Evolutionary conservation across 92 coral and sea anemone genomes (phyloP).

Genomic region (Actinostola sp.): DNA sequence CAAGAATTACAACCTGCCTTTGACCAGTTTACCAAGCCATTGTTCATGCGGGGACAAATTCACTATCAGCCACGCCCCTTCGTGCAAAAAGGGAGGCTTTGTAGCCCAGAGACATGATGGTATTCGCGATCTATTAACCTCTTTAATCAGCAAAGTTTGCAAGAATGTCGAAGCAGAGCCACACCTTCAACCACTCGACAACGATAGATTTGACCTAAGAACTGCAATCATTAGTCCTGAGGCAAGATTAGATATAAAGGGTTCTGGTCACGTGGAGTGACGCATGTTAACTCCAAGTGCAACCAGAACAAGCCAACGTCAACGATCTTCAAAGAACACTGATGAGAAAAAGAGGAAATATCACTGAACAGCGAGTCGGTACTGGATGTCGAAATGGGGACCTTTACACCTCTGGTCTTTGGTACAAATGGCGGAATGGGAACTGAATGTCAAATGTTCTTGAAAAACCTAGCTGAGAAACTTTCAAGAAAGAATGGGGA

Average conservation of each 20-base stretch:
- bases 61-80: conserved; percentile 26
- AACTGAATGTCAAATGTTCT: conserved; percentile 5
- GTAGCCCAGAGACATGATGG: conserved; percentile 38
- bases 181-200: conserved; percentile 44
- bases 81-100: conserved; percentile 34
- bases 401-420: too few relatives aligned
- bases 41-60: conserved; percentile 36
- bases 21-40: conserved; percentile 24
- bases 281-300: conserved; percentile 45
- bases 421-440: conserved; percentile 29
- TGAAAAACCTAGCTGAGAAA: conserved; percentile 18
- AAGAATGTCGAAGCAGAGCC: conserved; percentile 45
- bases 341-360: too few relatives aligned
- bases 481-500: conserved; percentile 26
- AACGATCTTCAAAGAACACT: conserved; percentile 28
- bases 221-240: conserved; percentile 18
- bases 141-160: conserved; percentile 31
- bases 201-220: conserved; percentile 10
- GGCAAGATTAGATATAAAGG: conserved; percentile 42
- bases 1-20: conserved; percentile 39
- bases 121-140: conserved; percentile 32
- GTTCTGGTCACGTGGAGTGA: conserved; percentile 38
- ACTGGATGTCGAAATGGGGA: too few relatives aligned
- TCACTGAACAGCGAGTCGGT: too few relatives aligned
- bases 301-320: conserved; percentile 36